Percentiles rank a stretch among this genome's conserved stretches.
These are phyloP conservation scores for Calypte anna DNA, from an alignment of 2,113 vertebrate species.

Conservation along the genomic window DNA sequence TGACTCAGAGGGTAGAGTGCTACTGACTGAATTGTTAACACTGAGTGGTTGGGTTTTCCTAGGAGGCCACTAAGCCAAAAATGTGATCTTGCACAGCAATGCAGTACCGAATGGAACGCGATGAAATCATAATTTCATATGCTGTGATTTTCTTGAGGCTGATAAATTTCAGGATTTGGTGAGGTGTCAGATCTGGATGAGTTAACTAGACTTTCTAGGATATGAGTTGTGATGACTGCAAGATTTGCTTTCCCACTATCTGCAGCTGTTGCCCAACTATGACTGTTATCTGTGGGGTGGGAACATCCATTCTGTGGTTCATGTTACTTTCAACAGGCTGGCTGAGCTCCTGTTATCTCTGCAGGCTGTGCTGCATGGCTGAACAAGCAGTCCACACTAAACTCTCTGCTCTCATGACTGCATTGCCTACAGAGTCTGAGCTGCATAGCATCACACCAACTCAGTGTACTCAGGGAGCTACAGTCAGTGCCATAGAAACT, in stretches of 20 bases:
- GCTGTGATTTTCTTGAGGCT: neutral
- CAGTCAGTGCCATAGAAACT: neutral
- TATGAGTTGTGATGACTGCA: neutral
- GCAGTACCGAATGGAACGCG: neutral
- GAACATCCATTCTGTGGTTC: neutral
- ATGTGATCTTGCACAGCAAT: conserved; percentile 11
- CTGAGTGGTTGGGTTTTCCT: conserved; percentile 21
- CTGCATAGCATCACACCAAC: neutral
- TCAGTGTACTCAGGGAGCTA: neutral
- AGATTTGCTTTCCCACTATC: conserved; percentile 4
- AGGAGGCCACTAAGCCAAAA: conserved; percentile 26
- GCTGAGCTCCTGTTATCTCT: neutral
- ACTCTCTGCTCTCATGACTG: neutral
- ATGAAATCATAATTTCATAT: conserved; percentile 20
- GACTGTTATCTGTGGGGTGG: neutral
- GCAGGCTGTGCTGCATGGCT: neutral
- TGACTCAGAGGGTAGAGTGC: conserved; percentile 50
- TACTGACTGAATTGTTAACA: conserved; percentile 49
- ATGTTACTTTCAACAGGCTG: neutral
- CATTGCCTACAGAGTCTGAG: neutral
- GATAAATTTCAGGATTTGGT: neutral
- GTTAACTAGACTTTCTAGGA: conserved; percentile 2
- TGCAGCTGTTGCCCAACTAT: neutral
- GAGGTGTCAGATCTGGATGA: neutral
- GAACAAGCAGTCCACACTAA: neutral